Evolutionary conservation across 2,888 invertebrate genomes (phyloP).

Genomic region (Papilio protenor): DNA sequence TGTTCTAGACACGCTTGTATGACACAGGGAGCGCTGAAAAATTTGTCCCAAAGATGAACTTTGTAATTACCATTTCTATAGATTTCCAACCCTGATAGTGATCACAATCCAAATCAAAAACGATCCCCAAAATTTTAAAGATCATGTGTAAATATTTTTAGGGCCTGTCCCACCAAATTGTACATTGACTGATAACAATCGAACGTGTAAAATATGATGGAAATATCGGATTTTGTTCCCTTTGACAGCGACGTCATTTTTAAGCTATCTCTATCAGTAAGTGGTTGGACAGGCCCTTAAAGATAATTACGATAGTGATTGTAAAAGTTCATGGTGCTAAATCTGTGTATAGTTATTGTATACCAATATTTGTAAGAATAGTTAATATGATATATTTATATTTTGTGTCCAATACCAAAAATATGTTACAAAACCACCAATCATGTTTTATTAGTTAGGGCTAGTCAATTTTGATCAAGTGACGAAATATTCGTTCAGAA

Average conservation of each 20-base stretch:
- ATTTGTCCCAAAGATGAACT: constrained; percentile 63
- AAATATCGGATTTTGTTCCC: too few species aligned
- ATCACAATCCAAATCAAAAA: constrained; percentile 57
- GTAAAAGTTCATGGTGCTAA: constrained; percentile 54
- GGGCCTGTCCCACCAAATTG: background rate
- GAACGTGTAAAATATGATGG: too few species aligned
- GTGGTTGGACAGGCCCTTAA: background rate
- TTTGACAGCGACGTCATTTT: too few species aligned
- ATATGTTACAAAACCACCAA: constrained; percentile 77
- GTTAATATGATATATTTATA: constrained; percentile 51
- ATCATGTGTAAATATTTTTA: constrained; percentile 43
- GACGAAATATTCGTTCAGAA: constrained; percentile 39
- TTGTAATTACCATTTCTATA: constrained; percentile 61
- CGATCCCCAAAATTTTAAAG: constrained; percentile 49
- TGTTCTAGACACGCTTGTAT: constrained; percentile 79
- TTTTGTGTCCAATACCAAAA: constrained; percentile 74
- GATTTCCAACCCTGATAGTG: constrained; percentile 50
- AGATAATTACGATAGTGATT: constrained; percentile 4
- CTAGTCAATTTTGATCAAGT: constrained; percentile 66
- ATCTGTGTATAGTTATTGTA: constrained; percentile 45
- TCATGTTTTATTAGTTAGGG: constrained; percentile 67
- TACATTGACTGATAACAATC: too few species aligned
- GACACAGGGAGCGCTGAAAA: constrained; percentile 60
- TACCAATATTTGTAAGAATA: constrained; percentile 48
- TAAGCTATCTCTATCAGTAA: too few species aligned